A percentile compares a stretch with the other conserved stretches of the same genome.
phyloP scores from a whole-genome alignment of 2,113 vertebrate species.

The Hydrolagus affinis region DNA sequence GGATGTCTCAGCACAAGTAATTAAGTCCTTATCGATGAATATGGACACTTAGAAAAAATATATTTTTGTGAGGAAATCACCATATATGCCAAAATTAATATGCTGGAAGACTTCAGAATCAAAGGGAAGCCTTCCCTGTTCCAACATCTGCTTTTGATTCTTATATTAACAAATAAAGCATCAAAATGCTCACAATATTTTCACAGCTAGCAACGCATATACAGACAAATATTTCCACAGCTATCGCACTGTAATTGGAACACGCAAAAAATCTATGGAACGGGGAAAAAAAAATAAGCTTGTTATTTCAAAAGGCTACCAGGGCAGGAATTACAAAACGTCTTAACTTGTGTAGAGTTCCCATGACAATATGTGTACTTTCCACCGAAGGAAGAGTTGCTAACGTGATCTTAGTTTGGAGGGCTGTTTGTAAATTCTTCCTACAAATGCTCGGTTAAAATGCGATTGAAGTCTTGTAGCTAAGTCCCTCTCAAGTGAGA shows the following conservation, averaged over 20 bases:
- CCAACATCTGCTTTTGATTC: not conserved
- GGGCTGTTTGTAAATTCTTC: no score
- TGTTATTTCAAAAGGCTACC: not conserved
- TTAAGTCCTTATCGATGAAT: not conserved
- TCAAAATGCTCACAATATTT: not conserved
- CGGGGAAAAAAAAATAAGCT: not conserved
- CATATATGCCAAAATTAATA: not conserved
- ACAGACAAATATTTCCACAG: not conserved
- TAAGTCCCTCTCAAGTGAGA: no score
- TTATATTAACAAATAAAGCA: not conserved
- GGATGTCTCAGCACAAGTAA: not conserved
- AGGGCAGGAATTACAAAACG: not conserved
- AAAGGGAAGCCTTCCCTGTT: not conserved
- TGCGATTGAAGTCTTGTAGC: no score
- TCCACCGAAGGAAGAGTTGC: no score
- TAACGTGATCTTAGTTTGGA: no score
- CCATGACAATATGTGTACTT: not conserved
- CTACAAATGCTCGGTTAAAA: no score
- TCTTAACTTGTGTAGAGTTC: not conserved
- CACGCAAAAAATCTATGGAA: not conserved
- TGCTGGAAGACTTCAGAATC: not conserved
- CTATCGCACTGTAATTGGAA: not conserved
- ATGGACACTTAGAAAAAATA: not conserved
- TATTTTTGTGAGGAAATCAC: not conserved
- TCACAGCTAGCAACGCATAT: not conserved